Evolutionary conservation across 2,113 vertebrate genomes (phyloP).

Genomic region (Smithornis capensis): DNA sequence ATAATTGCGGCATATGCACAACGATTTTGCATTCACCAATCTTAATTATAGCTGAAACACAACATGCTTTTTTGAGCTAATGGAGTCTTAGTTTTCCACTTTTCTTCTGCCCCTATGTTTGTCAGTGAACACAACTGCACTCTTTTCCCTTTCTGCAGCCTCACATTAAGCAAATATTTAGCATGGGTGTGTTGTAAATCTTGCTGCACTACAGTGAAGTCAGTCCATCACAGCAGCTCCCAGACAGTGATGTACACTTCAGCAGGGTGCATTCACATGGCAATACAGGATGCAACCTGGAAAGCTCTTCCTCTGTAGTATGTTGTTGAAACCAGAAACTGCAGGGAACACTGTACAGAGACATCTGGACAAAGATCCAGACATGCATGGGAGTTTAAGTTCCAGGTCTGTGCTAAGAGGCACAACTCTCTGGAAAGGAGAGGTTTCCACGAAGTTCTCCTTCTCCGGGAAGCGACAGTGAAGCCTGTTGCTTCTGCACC

Average conservation of each 20-base stretch:
- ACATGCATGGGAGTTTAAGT: rapidly evolving
- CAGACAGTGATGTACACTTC: neutral
- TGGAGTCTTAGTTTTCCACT: neutral
- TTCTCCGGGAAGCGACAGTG: neutral
- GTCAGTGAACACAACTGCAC: neutral
- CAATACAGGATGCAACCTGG: neutral
- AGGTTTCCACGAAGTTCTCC: neutral
- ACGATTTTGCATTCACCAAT: neutral
- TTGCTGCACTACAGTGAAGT: neutral
- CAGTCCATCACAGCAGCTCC: neutral
- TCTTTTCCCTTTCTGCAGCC: neutral
- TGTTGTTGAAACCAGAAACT: neutral
- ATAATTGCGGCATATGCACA: rapidly evolving
- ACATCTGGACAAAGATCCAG: neutral
- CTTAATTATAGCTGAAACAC: neutral
- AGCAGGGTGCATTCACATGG: neutral
- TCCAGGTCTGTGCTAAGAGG: neutral
- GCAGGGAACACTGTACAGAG: neutral
- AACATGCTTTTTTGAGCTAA: neutral
- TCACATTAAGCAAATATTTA: slow-evolving; percentile 18
- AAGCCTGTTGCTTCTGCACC: neutral
- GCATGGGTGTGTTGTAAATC: neutral
- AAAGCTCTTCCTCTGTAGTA: neutral
- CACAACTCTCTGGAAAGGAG: neutral
- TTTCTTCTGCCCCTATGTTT: neutral